These are phyloP conservation scores for Clytia hemisphaerica DNA, from an alignment of 30 jellyfish, hydroid and myxozoan species.

Conservation along the genomic window DNA sequence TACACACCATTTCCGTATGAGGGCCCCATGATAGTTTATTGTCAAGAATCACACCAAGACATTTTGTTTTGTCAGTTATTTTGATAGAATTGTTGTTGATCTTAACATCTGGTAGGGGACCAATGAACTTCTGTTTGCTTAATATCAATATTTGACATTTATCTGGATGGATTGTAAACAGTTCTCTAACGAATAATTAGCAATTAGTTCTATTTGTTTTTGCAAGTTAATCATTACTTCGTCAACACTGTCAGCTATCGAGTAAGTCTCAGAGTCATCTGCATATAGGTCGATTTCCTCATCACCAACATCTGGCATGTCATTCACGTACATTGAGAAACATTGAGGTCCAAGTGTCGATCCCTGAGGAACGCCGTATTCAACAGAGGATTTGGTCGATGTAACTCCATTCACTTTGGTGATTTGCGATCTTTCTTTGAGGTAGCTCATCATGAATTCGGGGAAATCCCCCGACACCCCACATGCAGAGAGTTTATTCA, in stretches of 20 bases:
- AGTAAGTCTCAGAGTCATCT: slow-evolving; percentile 16
- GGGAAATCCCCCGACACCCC: slow-evolving; percentile 42
- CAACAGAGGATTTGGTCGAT: slow-evolving; percentile 16
- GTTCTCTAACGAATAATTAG: no score
- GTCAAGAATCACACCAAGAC: no score
- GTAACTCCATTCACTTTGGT: slow-evolving; percentile 26
- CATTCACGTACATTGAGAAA: slow-evolving; percentile 34
- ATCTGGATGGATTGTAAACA: no score
- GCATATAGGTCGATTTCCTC: slow-evolving; percentile 26
- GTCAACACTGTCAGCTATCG: slow-evolving; percentile 10
- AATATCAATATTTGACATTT: slow-evolving; percentile 1
- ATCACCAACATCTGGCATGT: slow-evolving; percentile 34
- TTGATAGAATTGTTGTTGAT: background rate
- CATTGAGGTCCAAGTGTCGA: slow-evolving; percentile 42
- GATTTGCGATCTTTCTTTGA: slow-evolving; percentile 22
- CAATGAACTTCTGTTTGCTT: slow-evolving; percentile 25
- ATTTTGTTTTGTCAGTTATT: no score
- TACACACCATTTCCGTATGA: no score
- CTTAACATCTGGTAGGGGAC: slow-evolving; percentile 25
- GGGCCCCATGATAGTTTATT: no score
- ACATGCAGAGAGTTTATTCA: slow-evolving; percentile 25
- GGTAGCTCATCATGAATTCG: slow-evolving; percentile 28
- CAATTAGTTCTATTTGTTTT: no score
- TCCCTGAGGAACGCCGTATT: slow-evolving; percentile 54
- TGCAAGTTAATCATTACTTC: slow-evolving; percentile 5